A percentile compares a stretch with the other conserved stretches of the same genome.
These are phyloP conservation scores for Priapulus caudatus DNA, from an alignment of 2,888 invertebrate species.

Conservation along the genomic window DNA sequence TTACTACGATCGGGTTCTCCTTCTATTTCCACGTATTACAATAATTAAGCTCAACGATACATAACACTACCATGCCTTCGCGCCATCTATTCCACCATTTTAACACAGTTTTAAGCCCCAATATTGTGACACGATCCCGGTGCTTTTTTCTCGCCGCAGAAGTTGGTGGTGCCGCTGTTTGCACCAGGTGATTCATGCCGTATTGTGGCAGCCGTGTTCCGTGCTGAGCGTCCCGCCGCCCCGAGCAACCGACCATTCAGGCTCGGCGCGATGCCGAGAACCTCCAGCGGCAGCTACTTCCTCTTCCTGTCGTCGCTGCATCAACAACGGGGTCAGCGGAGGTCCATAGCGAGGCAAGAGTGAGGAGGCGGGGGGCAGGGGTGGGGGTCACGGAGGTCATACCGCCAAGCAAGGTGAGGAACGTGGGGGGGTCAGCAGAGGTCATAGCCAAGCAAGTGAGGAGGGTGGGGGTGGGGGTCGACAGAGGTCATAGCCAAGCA, in stretches of 20 bases:
- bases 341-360: constrained; percentile 36
- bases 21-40: too few species aligned
- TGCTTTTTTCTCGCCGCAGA: too few species aligned
- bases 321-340: constrained; percentile 42
- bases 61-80: background rate
- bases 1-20: too few species aligned
- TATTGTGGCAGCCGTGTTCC: constrained; percentile 41
- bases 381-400: too few species aligned
- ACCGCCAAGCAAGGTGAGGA: constrained; percentile 31
- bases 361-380: too few species aligned
- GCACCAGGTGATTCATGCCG: constrained; percentile 42
- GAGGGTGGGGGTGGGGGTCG: constrained; percentile 27
- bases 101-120: background rate
- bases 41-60: constrained; percentile 4
- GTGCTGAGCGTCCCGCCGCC: constrained; percentile 40
- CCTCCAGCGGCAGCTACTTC: constrained; percentile 42
- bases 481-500: too few species aligned
- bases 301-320: constrained; percentile 43
- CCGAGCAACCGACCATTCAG: constrained; percentile 41
- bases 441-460: background rate
- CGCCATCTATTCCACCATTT: constrained; percentile 5
- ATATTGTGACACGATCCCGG: constrained; percentile 10
- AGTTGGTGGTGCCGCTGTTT: constrained; percentile 43
- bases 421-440: background rate
- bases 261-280: constrained; percentile 40